Base-by-base conservation (phyloP, 2,113 vertebrate genomes). In the Tragelaphus scriptus region DNA sequence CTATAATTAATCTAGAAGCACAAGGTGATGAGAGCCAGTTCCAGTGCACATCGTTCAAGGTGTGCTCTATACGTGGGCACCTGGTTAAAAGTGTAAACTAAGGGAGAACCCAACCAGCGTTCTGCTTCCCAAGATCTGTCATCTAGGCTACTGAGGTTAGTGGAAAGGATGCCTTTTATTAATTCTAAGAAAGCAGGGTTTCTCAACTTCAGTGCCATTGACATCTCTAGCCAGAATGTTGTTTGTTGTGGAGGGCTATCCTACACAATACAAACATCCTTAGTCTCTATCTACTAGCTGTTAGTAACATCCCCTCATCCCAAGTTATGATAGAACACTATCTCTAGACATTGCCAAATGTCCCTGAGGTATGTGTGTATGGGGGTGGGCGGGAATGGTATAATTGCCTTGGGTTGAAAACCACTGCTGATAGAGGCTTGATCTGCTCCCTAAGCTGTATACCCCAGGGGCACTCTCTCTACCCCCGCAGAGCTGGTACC, bases 391-490 rank as follows among this genome's bases (percentile, higher is more conserved):
- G 21, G 7, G 81, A n/a, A 77, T 77, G 53, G 53, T 26, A 44
- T 47, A 21, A 68, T 23, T 44, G 28, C 6, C 9, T 16, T 7
- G 6, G 16, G 12, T 49, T 79, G 53, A 88, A 89, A 79, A 47
- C 30, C 25, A 26, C 44, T 55, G 63, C 68, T 80, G 61, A 89
- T 4, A 16, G 13, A 94, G 8, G 17, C 36, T 71, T 14, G 30
- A 21, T 40, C 30, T 55, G 1, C 28, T 58, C 53, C 32, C 28
- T 10, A n/a, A 13, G 0, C 23, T 25, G 2, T 19, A 2, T 53
- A 30, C 25, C 7, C 28, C 28, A 21, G 4, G 30, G 25, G 3
- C 17, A 4, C 81, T 56, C 53, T 40, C 4, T 28, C 47, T n/a
- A n/a, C 75, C 40, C 12, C 17, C 14, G 16, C 5, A 36, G 49